Evolutionary conservation across 2,113 vertebrate genomes (phyloP), one percentile per base, ranked within the genome.

Genomic region (Paracanthobrama guichenoti): DNA sequence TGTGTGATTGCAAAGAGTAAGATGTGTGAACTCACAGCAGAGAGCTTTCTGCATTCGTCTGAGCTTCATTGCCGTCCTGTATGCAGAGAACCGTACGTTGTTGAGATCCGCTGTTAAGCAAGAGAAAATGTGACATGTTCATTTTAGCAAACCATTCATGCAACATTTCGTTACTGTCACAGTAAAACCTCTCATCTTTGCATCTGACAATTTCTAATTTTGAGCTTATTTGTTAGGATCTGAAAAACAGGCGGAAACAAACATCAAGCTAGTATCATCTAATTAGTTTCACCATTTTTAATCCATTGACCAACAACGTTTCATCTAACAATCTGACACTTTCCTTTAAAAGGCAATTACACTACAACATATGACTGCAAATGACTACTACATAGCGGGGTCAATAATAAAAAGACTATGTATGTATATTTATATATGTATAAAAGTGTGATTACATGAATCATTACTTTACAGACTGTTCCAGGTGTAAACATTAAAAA

Each of bases 31-130:
- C 98, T 99, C 91, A 99, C 98, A 6, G 94, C 98, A 99, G 53
- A 99, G 96, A 42, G 98, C 97, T 91, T 99, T 99, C 95, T 99
- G 98, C 91, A 99, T 95, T 89, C 98, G 95, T 84, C 98, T 92
- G 53, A 99, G 96, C 86, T 99, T 99, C 98, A 99, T 99, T 88
- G 98, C 98, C 60, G 98, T 99, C 85, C 98, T 94, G 91, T 99
- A 99, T 0, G 98, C 98, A 0, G 98, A 99, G 93, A 99, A 99
- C 44, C 98, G 94, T 84, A 99, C 98, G 8, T 99, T 99, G 95
- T 99, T 99, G 92, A 99, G 95, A 91, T 97, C 96, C 91, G 96
- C 96, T 97, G 44, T 44, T 62, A n/a, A 31, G 18, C 48, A 28
- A 75, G 85, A 71, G 26, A 86, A 64, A 79, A 42, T 14, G 35